A percentile compares a stretch with the other conserved stretches of the same genome.
phyloP scores from a whole-genome alignment of 2,113 vertebrate genomes.

The Bubo scandiacus region DNA sequence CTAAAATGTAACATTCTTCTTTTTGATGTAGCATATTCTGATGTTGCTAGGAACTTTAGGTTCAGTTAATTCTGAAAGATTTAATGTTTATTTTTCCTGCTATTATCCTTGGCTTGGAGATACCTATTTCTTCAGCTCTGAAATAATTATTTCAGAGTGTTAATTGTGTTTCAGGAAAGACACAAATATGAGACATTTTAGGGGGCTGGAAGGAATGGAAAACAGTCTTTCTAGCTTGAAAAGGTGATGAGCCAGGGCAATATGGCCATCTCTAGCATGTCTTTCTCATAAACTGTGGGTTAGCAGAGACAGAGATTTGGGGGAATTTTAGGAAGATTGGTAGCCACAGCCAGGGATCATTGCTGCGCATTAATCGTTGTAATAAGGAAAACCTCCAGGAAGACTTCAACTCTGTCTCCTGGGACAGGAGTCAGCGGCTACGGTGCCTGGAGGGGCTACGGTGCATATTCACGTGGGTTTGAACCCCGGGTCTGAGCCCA shows the following conservation, averaged over 20 bases:
- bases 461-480: fast-evolving
- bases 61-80: background rate
- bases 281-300: too few species aligned
- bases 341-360: background rate
- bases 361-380: fast-evolving
- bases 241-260: background rate
- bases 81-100: background rate
- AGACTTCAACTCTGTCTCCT: background rate
- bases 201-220: background rate
- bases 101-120: background rate
- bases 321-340: background rate
- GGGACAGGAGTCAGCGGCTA: background rate
- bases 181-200: background rate
- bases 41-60: background rate
- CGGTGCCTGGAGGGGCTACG: fast-evolving
- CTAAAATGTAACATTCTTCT: background rate
- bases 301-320: background rate
- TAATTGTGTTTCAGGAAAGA: background rate
- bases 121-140: background rate
- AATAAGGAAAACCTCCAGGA: background rate
- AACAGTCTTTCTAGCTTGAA: background rate
- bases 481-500: fast-evolving
- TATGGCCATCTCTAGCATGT: fast-evolving
- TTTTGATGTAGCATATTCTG: background rate
- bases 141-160: background rate